Conservation (phyloP, 2,888 invertebrate genomes). For the Meghimatium bilineatum region DNA sequence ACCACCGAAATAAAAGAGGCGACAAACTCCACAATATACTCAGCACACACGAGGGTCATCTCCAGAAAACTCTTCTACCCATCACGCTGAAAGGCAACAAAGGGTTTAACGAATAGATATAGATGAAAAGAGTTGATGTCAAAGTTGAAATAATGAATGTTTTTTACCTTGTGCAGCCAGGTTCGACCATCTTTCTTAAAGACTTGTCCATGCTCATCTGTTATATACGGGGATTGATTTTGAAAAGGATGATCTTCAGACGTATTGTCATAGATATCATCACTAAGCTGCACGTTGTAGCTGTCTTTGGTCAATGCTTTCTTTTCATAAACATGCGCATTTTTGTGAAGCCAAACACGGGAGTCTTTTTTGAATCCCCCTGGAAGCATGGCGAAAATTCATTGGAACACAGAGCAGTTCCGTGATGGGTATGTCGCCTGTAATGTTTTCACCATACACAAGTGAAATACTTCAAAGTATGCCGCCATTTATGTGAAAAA, state of each 20-base stretch:
- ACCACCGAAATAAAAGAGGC: no score
- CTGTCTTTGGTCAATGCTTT: conserved; percentile 10
- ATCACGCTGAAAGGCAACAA: no score
- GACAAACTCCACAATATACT: no score
- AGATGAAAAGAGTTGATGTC: not conserved
- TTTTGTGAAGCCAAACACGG: conserved; percentile 51
- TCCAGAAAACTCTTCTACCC: no score
- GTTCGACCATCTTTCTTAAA: conserved; percentile 52
- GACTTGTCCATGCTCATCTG: conserved; percentile 33
- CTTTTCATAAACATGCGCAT: conserved; percentile 41
- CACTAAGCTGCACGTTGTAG: not conserved
- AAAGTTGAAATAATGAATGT: not conserved
- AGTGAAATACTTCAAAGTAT: not conserved
- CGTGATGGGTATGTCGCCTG: not conserved
- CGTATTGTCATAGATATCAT: conserved; percentile 32
- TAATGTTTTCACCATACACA: not conserved
- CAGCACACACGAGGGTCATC: no score
- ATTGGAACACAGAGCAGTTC: not conserved
- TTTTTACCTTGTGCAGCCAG: conserved; percentile 50
- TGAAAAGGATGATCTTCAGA: conserved; percentile 14
- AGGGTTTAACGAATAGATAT: no score
- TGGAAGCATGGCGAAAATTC: conserved; percentile 46
- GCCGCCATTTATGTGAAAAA: not conserved
- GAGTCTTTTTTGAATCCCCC: conserved; percentile 53
- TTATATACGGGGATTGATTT: conserved; percentile 15